Evolutionary conservation across 2,888 invertebrate genomes (phyloP), one percentile per base, ranked within the genome.

Genomic region (Lissocephala sabroskyi): DNA sequence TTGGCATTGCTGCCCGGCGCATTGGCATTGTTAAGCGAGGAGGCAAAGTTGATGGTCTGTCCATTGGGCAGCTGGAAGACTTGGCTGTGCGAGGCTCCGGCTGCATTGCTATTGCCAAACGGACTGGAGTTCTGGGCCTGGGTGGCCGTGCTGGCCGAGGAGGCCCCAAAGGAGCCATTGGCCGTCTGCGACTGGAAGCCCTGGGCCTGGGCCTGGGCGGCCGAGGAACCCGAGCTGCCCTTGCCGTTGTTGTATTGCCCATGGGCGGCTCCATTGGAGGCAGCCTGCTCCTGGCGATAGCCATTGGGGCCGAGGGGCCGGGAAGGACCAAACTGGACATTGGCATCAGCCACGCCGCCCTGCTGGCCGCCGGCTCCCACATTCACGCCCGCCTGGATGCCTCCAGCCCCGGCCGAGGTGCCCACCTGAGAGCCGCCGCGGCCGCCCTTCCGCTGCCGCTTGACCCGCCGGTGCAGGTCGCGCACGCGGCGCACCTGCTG

Each of bases 31-130:
- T 74, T 82, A 49, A 83, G 84, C 2, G 82, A 73, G 39, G 80
- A 80, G 1, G 82, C 73, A 23, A 86, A 79, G 49, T 82, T 84
- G 1, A 86, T 60, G 2, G 80, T 79, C 46, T 85, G 79, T 4
- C 85, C 86, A 59, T 84, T 83, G 18, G 85, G 85, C 16, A 86
- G 62, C 1, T 64, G 65, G 44, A 80, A 86, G 2, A 74, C 75
- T 58, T 85, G 85, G 40, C 79, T 82, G 10, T 77, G 77, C 0
- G 85, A 82, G 28, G 83, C 79, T 3, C 82, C 84, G 1, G 82
- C 85, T 0, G 81, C 54, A 28, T 81, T 82, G 51, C 67, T 75
- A 36, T 65, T 47, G 17, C 80, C 74, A 45, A 64, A 65, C 9
- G 65, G 73, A 37, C 68, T 80, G 1, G 42, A 68, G 30, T 74